Evolutionary conservation across 2,797 vertebrate genomes (phyloP), one percentile per base, ranked within the genome.

Genomic region (Halcyon chelicuti): DNA sequence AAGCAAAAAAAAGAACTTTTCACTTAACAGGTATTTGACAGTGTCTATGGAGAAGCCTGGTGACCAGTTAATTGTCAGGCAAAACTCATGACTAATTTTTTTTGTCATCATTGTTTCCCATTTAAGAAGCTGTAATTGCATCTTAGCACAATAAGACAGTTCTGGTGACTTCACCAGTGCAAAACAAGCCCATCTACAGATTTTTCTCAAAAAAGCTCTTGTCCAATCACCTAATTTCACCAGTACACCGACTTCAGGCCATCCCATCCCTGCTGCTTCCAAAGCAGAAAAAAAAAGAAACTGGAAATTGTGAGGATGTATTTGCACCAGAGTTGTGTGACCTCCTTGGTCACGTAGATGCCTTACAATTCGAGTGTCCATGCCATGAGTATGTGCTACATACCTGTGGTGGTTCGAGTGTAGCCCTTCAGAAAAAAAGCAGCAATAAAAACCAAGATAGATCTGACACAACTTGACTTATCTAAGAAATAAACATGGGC

Each of bases 281-380:
- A 40, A 31, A 47, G 37, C 1, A 79, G 46, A 14, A 54, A 25
- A 54, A 25, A 68, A 25, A 57, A 73, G 14, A 77, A 76, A 71
- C 63, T 5, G 3, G 13, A 58, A 91, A 80, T n/a, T 6, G 22
- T 44, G 15, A 40, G 29, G 8, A 42, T 63, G 26, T 14, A 29
- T 87, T 84, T 78, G 28, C 3, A 2, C 3, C 22, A 62, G 22
- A 49, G 17, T 57, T 91, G 42, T 57, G 33, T 65, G 23, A 65
- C 21, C 11, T 55, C 40, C 31, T 81, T 35, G 12, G n/a, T 47
- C 47, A 51, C 63, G 10, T 20, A 74, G 39, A 61, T 7, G n/a
- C 7, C 54, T 83, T 28, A 55, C 14, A 84, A 25, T 10, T 21
- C 44, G 46, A 25, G 15, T 3, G 11, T 44, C 40, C 0, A 0